These are phyloP conservation scores for Grallaria varia DNA, from an alignment of 2,113 vertebrate genomes.

Conservation along the genomic window DNA sequence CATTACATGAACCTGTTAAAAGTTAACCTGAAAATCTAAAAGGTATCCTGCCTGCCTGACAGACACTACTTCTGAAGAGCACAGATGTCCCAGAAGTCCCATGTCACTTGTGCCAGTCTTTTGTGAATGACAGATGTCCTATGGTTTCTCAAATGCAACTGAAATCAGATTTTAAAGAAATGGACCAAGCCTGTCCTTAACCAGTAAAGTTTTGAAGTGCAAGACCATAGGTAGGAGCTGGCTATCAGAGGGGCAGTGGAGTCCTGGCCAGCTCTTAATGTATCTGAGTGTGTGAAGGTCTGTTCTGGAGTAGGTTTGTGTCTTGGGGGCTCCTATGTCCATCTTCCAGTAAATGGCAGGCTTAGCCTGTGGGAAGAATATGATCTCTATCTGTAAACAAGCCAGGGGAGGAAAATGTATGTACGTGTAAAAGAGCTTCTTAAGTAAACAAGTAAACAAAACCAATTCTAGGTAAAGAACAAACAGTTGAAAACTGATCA, in stretches of 20 bases:
- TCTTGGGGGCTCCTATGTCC: neutral
- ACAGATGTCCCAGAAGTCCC: neutral
- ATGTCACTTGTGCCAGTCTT: neutral
- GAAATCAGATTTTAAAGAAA: neutral
- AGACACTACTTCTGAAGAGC: neutral
- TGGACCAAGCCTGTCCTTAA: neutral
- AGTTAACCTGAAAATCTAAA: neutral
- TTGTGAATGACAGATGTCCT: neutral
- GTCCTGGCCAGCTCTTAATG: accelerated
- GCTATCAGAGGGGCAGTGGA: accelerated
- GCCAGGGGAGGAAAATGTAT: neutral
- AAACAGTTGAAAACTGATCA: neutral
- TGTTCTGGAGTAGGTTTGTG: neutral
- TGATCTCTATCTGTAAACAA: neutral
- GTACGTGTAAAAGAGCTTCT: neutral
- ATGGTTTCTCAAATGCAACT: neutral
- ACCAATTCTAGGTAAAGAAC: neutral
- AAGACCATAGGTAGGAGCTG: neutral
- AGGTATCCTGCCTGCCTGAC: neutral
- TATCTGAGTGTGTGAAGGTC: neutral
- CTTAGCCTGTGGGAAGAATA: neutral
- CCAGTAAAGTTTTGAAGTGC: neutral
- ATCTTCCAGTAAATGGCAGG: neutral
- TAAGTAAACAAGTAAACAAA: neutral
- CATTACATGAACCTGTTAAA: neutral